phyloP scores from a whole-genome alignment of 2,888 invertebrate species.

The Drosophila demipolita region DNA sequence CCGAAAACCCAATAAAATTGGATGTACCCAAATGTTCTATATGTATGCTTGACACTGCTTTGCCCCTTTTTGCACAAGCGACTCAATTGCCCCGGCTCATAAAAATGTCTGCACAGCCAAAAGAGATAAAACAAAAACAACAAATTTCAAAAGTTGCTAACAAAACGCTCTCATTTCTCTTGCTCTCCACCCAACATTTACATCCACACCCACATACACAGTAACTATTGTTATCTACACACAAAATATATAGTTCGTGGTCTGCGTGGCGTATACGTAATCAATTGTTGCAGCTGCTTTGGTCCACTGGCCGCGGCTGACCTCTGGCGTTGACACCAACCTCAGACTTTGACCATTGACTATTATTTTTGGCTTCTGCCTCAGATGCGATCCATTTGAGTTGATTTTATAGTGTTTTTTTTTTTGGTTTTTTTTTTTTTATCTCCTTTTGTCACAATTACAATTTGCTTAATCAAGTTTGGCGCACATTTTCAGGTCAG shows the following conservation, averaged over 20 bases:
- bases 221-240: slow-evolving; percentile 52
- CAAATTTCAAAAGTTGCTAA: slow-evolving; percentile 44
- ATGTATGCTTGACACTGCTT: slow-evolving; percentile 46
- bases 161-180: slow-evolving; percentile 35
- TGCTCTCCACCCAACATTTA: background rate
- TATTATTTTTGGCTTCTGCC: slow-evolving; percentile 59
- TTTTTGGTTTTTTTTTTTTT: slow-evolving; percentile 8
- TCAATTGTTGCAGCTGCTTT: slow-evolving; percentile 69
- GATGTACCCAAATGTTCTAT: slow-evolving; percentile 19
- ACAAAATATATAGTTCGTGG: slow-evolving; percentile 41
- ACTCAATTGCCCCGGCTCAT: slow-evolving; percentile 53
- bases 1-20: slow-evolving; percentile 42
- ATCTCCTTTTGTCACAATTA: slow-evolving; percentile 55
- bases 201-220: too few relatives aligned
- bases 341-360: slow-evolving; percentile 38
- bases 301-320: slow-evolving; percentile 45
- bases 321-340: slow-evolving; percentile 29
- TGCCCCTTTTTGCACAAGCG: background rate
- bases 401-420: slow-evolving; percentile 23
- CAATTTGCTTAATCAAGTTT: slow-evolving; percentile 78
- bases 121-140: slow-evolving; percentile 32
- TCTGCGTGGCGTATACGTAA: slow-evolving; percentile 74
- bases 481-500: slow-evolving; percentile 73
- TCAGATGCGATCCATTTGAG: slow-evolving; percentile 49
- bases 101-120: slow-evolving; percentile 70